Base-by-base conservation (phyloP, 2,888 invertebrate species). In the Lasioglossum malachurum region DNA sequence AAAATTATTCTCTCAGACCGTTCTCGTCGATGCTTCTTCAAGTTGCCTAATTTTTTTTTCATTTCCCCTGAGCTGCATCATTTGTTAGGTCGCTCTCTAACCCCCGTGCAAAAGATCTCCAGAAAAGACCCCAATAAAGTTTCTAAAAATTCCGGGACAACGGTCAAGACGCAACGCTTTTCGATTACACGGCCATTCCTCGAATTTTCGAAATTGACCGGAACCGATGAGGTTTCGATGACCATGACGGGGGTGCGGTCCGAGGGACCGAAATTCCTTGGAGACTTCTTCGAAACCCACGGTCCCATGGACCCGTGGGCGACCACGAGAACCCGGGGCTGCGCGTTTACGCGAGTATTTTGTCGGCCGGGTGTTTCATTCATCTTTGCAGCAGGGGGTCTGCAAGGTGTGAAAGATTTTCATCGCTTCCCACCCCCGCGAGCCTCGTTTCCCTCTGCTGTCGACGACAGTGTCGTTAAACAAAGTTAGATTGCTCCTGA, bases 321-420 rank as follows among this genome's bases (percentile, higher is more conserved):
- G 19, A n/a, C 10, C 38, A 38, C 38, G 31, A 46, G n/a, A n/a
- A 44, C 46, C 46, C 23, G 57, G 35, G 27, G 23, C 8, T 19
- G 35, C 74, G 41, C 57, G 57, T 86, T 80, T 60, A 72, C 74
- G 75, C 72, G 60, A 60, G 31, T 27, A 60, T 78, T 64, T 78
- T 38, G 78, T 64, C 38, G 74, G 72, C 87, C 89, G 91, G 90
- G 89, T 84, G 88, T 86, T 75, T 84, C 89, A 89, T 89, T 91
- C 89, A 91, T 75, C 75, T 74, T 75, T 88, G 46, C 92, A 46
- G 79, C 91, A 75, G 91, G 91, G 86, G 88, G 91, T 89, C 79
- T 4, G 57, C 53, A 49, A 77, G 74, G 60, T 75, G 79, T 27
- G 57, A 91, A 90, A 90, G 83, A 86, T 87, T 80, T 83, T 31